Base-by-base conservation (phyloP, 2,113 vertebrate species). In the Hippocampus abdominalis region DNA sequence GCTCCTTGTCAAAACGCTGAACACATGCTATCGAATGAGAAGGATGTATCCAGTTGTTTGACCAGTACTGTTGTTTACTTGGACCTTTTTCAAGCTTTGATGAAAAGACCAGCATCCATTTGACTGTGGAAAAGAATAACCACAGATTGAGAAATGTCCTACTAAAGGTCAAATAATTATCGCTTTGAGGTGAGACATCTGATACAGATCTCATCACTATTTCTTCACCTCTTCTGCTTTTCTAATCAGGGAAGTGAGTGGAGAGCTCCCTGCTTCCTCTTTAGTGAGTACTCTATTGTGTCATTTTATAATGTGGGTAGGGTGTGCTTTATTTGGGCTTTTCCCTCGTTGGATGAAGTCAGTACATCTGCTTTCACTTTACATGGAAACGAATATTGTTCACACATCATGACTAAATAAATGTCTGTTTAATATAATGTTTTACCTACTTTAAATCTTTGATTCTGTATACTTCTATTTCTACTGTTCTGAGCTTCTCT, bases 161-260 rank as follows among this genome's bases (percentile, higher is more conserved):
- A 40, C 23, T 6, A 40, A 64, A 53, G 36, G 1, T 66, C 2
- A 60, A 71, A 80, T 46, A 36, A 61, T 81, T 63, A 76, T 21
- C 1, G 13, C 74, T 32, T 32, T 44, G 6, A 6, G 6, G 3
- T 29, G 44, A n/a, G 65, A 70, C 13, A 65, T 64, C 7, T 68
- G 8, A 29, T 2, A 21, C 56, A 39, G 10, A 13, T 40, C 0
- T 59, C 23, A 64, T 75, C 70, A 72, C 48, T 23, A 42, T 64
- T 63, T 42, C 78, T 84, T 88, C 80, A 42, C 12, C 64, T 51
- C 79, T 86, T 88, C 84, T 83, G 68, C 82, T 85, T 84, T 82
- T 68, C 20, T 4, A 29, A 32, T 72, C 9, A 60, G 73, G 77
- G 80, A 89, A 87, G 64, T 73, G 74, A 78, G 59, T 15, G 54